A percentile compares a stretch with the other conserved stretches of the same genome.
These are phyloP conservation scores for Phylloscopus whistleri DNA, from an alignment of 2,113 vertebrate species.

Conservation along the genomic window DNA sequence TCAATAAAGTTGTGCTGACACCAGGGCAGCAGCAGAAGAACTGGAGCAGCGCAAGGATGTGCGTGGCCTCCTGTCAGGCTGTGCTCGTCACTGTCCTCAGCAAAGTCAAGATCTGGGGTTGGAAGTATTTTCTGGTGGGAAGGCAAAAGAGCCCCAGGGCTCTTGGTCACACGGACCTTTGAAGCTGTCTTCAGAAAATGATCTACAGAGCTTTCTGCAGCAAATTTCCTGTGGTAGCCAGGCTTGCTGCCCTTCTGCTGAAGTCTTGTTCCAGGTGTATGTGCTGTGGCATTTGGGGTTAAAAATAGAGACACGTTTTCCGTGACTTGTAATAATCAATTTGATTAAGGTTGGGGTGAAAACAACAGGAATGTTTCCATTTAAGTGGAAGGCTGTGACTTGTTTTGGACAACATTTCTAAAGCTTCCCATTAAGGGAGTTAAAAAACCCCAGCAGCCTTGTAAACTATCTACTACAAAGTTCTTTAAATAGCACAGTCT, in stretches of 20 bases:
- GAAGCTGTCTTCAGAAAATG: background rate
- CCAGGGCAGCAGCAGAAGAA: background rate
- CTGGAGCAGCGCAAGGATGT: background rate
- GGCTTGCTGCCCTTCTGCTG: background rate
- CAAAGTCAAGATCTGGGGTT: background rate
- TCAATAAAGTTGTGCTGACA: background rate
- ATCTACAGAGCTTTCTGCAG: background rate
- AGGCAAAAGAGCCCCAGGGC: background rate
- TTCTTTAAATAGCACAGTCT: background rate
- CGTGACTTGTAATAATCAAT: background rate
- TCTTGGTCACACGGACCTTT: background rate
- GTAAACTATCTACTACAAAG: background rate
- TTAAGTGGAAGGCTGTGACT: background rate
- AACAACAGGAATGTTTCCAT: background rate
- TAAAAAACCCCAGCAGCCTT: background rate
- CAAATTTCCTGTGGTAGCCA: background rate
- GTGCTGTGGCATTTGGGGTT: accelerated
- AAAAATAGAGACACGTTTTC: background rate
- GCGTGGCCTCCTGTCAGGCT: accelerated
- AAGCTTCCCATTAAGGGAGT: background rate
- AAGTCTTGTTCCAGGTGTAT: background rate
- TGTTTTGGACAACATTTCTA: background rate
- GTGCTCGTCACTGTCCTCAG: accelerated
- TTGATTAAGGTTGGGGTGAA: background rate
- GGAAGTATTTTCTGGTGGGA: background rate